These are phyloP conservation scores for Eclectus roratus DNA, from an alignment of 2,113 vertebrate genomes.

Conservation along the genomic window DNA sequence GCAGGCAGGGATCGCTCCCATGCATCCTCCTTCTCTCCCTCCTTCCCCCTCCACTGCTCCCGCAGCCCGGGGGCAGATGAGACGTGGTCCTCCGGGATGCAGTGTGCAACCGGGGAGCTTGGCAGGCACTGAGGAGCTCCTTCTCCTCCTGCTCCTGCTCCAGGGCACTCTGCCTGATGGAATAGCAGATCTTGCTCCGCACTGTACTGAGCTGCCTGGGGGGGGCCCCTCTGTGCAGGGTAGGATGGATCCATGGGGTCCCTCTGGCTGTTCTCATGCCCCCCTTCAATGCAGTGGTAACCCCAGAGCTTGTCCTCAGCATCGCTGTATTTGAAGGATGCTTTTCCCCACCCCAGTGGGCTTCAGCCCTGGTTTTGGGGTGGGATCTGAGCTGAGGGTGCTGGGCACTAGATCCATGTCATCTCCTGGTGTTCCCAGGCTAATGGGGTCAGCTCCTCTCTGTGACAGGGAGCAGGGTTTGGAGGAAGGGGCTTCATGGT, in stretches of 20 bases:
- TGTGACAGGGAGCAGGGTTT: neutral
- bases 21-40: neutral
- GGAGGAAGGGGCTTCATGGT: neutral
- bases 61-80: neutral
- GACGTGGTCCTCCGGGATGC: neutral
- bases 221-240: neutral
- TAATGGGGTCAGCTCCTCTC: neutral
- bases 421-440: neutral
- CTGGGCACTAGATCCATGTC: accelerated
- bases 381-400: neutral
- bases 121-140: slow-evolving; percentile 34
- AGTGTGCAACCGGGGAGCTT: neutral
- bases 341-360: neutral
- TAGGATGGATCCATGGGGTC: neutral
- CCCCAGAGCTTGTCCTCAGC: neutral
- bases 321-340: neutral
- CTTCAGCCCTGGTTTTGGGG: neutral
- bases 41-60: neutral
- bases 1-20: neutral
- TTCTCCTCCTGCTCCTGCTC: slow-evolving; percentile 15
- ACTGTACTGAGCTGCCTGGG: neutral
- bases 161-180: slow-evolving; percentile 57
- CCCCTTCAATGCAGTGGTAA: neutral
- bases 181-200: slow-evolving; percentile 6
- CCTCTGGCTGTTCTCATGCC: neutral